Percentiles rank a stretch among this genome's conserved stretches.
Evolutionary conservation across 1,140 invertebrate genomes (phyloP).

Genomic region (Lerema accius): DNA sequence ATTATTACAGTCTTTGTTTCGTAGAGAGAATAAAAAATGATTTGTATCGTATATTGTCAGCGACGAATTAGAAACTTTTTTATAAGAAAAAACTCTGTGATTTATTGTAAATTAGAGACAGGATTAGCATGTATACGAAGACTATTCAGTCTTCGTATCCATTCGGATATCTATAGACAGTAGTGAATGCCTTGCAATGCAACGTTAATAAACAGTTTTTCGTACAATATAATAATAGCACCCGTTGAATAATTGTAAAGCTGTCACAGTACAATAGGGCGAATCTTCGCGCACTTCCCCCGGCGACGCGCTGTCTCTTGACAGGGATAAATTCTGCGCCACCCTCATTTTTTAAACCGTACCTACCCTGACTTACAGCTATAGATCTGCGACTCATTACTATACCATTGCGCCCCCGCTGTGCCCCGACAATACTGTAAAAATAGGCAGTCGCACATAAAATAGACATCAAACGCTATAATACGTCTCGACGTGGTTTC

Average conservation of each 20-base stretch:
- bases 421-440: conserved; percentile 48
- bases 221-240: conserved; percentile 8
- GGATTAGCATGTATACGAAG: no score
- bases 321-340: conserved; percentile 51
- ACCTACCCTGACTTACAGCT: conserved; percentile 35
- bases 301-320: conserved; percentile 45
- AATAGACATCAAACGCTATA: conserved; percentile 29
- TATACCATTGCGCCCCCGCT: conserved; percentile 54
- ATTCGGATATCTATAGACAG: no score
- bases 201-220: conserved; percentile 16
- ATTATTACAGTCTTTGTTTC: no score
- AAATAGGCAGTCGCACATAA: conserved; percentile 40
- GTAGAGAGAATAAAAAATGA: no score
- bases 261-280: conserved; percentile 41
- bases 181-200: neutral
- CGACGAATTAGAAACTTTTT: neutral
- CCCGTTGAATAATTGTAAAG: conserved; percentile 19
- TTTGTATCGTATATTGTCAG: no score
- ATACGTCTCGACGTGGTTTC: conserved; percentile 30
- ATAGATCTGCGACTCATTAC: conserved; percentile 57
- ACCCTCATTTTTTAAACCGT: conserved; percentile 47
- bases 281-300: conserved; percentile 45
- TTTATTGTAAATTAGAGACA: no score
- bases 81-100: no score
- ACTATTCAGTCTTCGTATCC: no score